Conservation (phyloP, 30 jellyfish, hydroid and myxozoan species). For the Morbakka virulenta region DNA sequence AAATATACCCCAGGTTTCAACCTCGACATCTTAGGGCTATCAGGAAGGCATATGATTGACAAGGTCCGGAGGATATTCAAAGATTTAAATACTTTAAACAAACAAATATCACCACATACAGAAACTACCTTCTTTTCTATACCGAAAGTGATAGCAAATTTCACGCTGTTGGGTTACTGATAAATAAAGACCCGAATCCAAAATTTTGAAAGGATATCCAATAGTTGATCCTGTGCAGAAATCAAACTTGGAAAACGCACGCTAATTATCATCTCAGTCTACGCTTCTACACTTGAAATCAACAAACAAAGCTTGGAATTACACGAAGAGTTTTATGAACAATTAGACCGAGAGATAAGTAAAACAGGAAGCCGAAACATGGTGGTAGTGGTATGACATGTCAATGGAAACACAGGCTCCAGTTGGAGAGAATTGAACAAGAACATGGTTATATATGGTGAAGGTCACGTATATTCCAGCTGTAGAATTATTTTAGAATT, state of each 20-base stretch:
- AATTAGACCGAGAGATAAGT: conserved; percentile 41
- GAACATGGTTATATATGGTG: conserved; percentile 17
- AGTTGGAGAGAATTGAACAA: too few species aligned
- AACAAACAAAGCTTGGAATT: conserved; percentile 36
- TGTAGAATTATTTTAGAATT: conserved; percentile 39
- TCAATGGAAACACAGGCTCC: conserved; percentile 50
- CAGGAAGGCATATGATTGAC: conserved; percentile 20
- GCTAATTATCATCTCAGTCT: conserved; percentile 25
- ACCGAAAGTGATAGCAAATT: conserved; percentile 34
- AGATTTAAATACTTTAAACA: conserved; percentile 1
- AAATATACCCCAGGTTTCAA: conserved; percentile 23
- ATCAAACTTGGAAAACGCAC: too few species aligned
- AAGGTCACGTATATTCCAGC: conserved; percentile 50
- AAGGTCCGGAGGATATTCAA: conserved; percentile 17
- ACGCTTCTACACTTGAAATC: conserved; percentile 47
- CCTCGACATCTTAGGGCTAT: conserved; percentile 25
- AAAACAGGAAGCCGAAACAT: conserved; percentile 35
- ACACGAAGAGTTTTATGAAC: conserved; percentile 41
- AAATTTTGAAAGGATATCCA: conserved; percentile 6
- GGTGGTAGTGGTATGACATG: conserved; percentile 32
- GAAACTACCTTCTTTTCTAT: conserved; percentile 10
- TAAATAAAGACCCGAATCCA: conserved; percentile 21
- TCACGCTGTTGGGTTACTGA: conserved; percentile 49
- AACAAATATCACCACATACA: conserved; percentile 16
- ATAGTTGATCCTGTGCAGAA: conserved; percentile 13